A percentile compares a stretch with the other conserved stretches of the same genome.
Conservation (phyloP, 2,113 vertebrate species). For the Hemiprocne comata region DNA sequence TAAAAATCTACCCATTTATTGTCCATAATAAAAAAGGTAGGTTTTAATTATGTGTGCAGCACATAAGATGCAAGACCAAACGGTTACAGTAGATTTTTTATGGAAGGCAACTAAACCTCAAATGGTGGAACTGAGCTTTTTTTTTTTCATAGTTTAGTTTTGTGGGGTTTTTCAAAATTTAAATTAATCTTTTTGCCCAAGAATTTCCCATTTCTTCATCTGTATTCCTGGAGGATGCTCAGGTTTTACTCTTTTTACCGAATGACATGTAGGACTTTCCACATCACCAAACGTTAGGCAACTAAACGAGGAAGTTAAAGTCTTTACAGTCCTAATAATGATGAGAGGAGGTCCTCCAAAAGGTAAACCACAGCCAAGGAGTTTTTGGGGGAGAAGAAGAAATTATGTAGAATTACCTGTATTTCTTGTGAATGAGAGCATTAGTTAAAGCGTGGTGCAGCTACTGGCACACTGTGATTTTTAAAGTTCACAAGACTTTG, state of each 20-base stretch:
- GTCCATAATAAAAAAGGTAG: not conserved
- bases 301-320: not conserved
- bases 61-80: not conserved
- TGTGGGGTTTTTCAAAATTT: not conserved
- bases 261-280: fast-evolving
- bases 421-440: not conserved
- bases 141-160: not conserved
- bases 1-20: slow-evolving; percentile 30
- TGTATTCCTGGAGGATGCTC: not conserved
- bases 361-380: not conserved
- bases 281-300: not conserved
- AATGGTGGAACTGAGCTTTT: not conserved
- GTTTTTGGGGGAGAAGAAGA: not conserved
- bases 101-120: fast-evolving
- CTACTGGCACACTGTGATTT: not conserved
- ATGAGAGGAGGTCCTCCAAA: not conserved
- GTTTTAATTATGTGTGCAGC: slow-evolving; percentile 7
- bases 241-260: not conserved
- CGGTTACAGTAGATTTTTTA: not conserved
- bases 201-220: not conserved
- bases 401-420: not conserved
- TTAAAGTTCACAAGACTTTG: not conserved
- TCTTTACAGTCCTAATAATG: not conserved
- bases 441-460: not conserved
- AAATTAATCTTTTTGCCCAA: not conserved